Evolutionary conservation across 2,888 invertebrate genomes (phyloP), one percentile per base, ranked within the genome.

Genomic region (Lithophane ornitopus): DNA sequence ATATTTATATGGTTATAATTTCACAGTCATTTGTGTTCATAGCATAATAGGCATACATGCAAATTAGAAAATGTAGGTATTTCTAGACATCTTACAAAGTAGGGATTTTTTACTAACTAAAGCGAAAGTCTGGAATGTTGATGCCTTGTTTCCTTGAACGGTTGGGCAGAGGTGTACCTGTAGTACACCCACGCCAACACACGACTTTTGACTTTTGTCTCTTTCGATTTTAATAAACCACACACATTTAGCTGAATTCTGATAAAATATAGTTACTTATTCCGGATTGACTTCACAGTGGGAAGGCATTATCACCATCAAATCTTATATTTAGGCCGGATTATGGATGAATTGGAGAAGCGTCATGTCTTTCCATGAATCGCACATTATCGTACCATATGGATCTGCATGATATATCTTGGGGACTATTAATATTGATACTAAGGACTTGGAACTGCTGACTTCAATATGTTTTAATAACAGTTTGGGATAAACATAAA

Each of bases 341-440:
- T 49, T 56, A 16, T n/a, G 22, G 46, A 16, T 39, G 26, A 46
- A 66, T 41, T 41, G 28, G 2, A 34, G 22, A 56, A 49, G 7
- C n/a, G 26, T 63, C 14, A 34, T 67, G 3, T 61, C 19, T 41
- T 16, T 58, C 34, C 22, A 44, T 34, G 49, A 22, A 81, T 54
- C 39, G 12, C n/a, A 81, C 46, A 26, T 7, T 16, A 61, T 22
- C 44, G 12, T 66, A 28, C 7, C 16, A 6, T 26, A 52, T 41
- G 46, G 58, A 19, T 74, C 22, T 66, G 82, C 82, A 81, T 75
- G 67, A 44, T 67, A 46, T 46, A 19, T 52, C 44, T 39, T 52
- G 62, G 73, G 72, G 49, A n/a, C 22, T 52, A 44, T 74, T 52
- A 9, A 58, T 56, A 26, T 56, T 77, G 26, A 46, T 54, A 46